Base-by-base conservation (phyloP, 2,113 vertebrate genomes). In the Tenrec ecaudatus region DNA sequence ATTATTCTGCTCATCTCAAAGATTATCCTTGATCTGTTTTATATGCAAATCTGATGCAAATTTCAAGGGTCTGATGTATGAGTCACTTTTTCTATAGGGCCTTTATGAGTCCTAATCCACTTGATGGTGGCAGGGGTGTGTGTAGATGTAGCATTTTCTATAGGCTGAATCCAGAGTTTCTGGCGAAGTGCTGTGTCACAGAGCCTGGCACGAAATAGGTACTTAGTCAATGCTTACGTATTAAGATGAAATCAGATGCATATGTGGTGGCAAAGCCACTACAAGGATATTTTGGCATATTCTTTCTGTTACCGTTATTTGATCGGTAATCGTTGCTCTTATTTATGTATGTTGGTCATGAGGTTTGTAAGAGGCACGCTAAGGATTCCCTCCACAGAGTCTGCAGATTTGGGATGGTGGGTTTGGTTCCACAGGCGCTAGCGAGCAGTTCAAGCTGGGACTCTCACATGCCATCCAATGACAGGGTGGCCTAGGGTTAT, bases 11-110 rank as follows among this genome's bases (percentile, higher is more conserved):
- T 80, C 11, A 89, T 77, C 22, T 3, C 53, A 83, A 86, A 92
- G 71, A 71, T 92, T 40, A 78, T 33, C 31, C 19, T 86, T 81
- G 83, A 64, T 82, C 71, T 96, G 90, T 91, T 94, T 92, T 40
- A 38, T 60, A 57, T 95, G 89, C 33, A 89, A 93, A 81, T 94
- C 71, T 19, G 20, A 71, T 75, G 29, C 69, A 19, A 90, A 23
- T 22, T n/a, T 36, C 40, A 57, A 20, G 53, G 23, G n/a, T 82
- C 66, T 86, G 89, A 77, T 71, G 60, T 77, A 53, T 73, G 60
- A 82, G 12, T 31, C 0, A 8, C 29, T 90, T 81, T 53, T 53
- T 53, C 47, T 53, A 53, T 53, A 53, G 47, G 47, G 47, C 11
- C 47, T 53, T 53, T 53, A 53, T 53, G 47, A 53, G 47, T 10